Base-by-base conservation (phyloP, 1,140 invertebrate genomes). In the Bombus ignitus region DNA sequence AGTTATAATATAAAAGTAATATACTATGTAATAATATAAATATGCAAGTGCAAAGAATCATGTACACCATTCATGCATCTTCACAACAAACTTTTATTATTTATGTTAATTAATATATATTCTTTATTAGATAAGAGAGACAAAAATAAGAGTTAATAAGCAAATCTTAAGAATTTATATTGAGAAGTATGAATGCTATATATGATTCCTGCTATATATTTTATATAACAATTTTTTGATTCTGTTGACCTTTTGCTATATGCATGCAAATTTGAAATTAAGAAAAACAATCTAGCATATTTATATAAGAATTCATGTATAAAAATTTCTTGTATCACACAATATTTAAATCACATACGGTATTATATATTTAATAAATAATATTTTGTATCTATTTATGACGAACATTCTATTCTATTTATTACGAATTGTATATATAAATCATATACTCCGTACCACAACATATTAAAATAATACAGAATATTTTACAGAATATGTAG, bases 201-300 rank as follows among this genome's bases (percentile, higher is more conserved):
- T 42, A 78, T 84, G 37, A 71, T 44, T 84, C 37, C 10, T 25
- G 35, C 57, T 70, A 66, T 57, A 57, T 44, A 78, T 28, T 44
- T 71, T n/a, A 59, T 65, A 77, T 59, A 78, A 83, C 59, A 83
- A 75, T 83, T 42, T 42, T 35, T 72, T 80, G 3, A 57, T 18
- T 80, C 32, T 70, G 32, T 42, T 70, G 22, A 25, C 70, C 70
- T 78, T 77, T 73, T 70, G 10, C 65, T 70, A 39, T 37, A 78
- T 35, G 65, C 81, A 78, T 83, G 74, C 74, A 83, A 83, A 78
- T 71, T 83, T 78, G 28, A 53, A 53, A 78, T 83, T 68, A 39
- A 37, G 59, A 15, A 68, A 47, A 77, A 65, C 47, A 80, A 28
- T 47, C 35, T 70, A 53, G 44, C 47, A 72, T 47, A 59, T 72